Evolutionary conservation across 2,113 vertebrate species (phyloP).

Genomic region (Paralichthys olivaceus): DNA sequence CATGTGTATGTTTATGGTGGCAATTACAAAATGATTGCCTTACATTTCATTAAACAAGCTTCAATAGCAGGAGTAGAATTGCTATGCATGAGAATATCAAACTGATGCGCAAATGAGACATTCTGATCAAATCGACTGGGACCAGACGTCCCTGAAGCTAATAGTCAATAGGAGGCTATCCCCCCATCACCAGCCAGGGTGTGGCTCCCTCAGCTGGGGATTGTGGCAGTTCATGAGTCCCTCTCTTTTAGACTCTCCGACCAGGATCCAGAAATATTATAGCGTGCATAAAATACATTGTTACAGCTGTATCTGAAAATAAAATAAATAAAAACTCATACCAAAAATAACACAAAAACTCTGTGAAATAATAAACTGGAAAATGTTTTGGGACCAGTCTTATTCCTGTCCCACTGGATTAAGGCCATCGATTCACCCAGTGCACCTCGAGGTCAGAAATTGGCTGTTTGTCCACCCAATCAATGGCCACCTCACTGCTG

Average conservation of each 20-base stretch:
- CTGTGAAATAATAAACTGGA: not conserved
- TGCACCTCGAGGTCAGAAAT: conserved; percentile 61
- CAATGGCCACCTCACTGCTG: conserved; percentile 66
- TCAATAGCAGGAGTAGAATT: not conserved
- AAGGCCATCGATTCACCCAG: conserved; percentile 66
- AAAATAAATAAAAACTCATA: not conserved
- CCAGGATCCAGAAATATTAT: too few species aligned
- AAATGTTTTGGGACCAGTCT: conserved; percentile 6
- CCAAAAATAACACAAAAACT: not conserved
- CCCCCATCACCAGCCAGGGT: too few species aligned
- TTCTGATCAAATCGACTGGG: not conserved
- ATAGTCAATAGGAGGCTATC: too few species aligned
- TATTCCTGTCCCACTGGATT: conserved; percentile 48
- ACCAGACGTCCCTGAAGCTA: too few species aligned
- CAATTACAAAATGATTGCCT: not conserved
- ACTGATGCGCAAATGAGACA: not conserved
- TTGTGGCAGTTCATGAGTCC: too few species aligned
- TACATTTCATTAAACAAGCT: not conserved
- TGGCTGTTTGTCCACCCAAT: conserved; percentile 66
- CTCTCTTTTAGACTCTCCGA: too few species aligned
- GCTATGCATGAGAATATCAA: not conserved
- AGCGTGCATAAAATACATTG: too few species aligned
- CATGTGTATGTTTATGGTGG: not conserved
- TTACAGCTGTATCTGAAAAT: not conserved
- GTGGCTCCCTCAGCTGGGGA: too few species aligned